These are phyloP conservation scores for Lysandra bellargus DNA, from an alignment of 2,888 invertebrate genomes.

Conservation along the genomic window DNA sequence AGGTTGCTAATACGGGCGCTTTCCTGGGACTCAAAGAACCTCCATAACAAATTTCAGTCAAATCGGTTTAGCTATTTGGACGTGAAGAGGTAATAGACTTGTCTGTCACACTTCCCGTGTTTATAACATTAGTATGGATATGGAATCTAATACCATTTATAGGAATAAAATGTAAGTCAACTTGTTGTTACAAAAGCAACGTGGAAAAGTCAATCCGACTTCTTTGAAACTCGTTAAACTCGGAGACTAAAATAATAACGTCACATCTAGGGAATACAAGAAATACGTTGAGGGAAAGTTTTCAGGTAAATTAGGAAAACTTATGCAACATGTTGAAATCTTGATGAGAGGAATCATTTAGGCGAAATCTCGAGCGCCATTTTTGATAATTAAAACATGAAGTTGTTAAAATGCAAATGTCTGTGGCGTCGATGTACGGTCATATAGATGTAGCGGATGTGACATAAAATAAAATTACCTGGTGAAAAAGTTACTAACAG, in stretches of 20 bases:
- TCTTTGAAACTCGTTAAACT: conserved; percentile 10
- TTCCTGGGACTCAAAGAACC: no score
- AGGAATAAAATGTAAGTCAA: not conserved
- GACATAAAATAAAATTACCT: not conserved
- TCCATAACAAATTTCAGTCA: no score
- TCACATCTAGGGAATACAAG: not conserved
- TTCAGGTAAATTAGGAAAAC: not conserved
- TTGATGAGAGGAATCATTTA: conserved; percentile 12
- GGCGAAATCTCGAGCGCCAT: conserved; percentile 3
- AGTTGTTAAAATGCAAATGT: conserved; percentile 11
- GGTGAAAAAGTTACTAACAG: not conserved
- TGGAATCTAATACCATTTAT: no score
- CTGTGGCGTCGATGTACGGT: not conserved
- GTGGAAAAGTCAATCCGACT: conserved; percentile 8
- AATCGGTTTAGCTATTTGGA: no score
- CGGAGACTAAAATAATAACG: conserved; percentile 13
- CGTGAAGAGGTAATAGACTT: no score
- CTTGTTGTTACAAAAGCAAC: not conserved
- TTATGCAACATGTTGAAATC: not conserved
- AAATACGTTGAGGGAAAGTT: not conserved
- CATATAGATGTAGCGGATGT: not conserved
- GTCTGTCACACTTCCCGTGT: no score
- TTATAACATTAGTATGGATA: no score
- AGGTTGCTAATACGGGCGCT: no score
- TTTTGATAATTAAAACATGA: conserved; percentile 12